A percentile compares a stretch with the other conserved stretches of the same genome.
These are phyloP conservation scores for Acanthiza pusilla DNA, from an alignment of 2,797 vertebrate genomes.

Conservation along the genomic window DNA sequence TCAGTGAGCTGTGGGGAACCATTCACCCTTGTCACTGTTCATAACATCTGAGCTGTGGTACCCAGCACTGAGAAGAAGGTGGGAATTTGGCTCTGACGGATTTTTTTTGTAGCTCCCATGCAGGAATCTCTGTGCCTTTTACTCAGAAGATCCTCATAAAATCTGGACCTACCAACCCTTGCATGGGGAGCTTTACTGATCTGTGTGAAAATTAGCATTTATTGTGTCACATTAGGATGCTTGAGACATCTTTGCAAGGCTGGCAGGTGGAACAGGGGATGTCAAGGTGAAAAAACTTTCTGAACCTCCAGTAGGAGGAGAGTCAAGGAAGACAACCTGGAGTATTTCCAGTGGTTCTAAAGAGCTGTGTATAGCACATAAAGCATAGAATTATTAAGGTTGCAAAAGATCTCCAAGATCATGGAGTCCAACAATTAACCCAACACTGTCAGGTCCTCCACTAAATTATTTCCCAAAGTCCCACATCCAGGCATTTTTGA, in stretches of 20 bases:
- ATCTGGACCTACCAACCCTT: background rate
- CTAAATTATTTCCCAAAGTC: background rate
- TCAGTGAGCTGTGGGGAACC: background rate
- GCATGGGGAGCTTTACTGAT: background rate
- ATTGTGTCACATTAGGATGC: background rate
- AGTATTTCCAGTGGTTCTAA: no score
- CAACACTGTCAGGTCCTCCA: background rate
- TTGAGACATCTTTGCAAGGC: background rate
- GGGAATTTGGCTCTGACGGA: background rate
- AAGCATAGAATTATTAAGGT: background rate
- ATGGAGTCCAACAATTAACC: background rate
- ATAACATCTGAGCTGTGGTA: background rate
- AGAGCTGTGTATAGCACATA: background rate
- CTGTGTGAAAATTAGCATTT: background rate
- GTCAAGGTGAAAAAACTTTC: background rate
- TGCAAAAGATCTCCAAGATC: background rate
- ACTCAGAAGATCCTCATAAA: background rate
- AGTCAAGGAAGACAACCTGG: background rate
- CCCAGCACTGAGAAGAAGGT: background rate
- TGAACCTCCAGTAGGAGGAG: background rate
- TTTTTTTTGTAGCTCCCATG: background rate
- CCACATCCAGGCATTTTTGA: rapidly evolving
- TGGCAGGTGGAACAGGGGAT: background rate
- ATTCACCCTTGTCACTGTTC: background rate
- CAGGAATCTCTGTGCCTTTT: background rate